Evolutionary conservation across 2,797 vertebrate genomes (phyloP).

Genomic region (Sus cebifrons): DNA sequence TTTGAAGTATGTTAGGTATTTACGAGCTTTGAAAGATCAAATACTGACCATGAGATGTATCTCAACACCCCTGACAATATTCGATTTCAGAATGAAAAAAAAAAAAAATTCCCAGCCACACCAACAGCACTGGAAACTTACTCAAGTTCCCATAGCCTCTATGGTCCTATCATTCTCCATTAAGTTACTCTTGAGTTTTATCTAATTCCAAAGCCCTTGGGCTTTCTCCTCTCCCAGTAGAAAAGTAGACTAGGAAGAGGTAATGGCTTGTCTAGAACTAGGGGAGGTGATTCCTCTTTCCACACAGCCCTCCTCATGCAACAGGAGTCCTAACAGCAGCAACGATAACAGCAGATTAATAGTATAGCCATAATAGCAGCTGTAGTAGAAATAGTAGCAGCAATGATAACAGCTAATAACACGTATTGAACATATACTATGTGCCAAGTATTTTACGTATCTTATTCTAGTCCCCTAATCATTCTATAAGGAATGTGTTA

Average conservation of each 20-base stretch:
- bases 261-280: neutral
- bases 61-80: conserved; percentile 18
- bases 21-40: conserved; percentile 20
- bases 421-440: neutral
- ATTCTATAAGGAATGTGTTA: neutral
- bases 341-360: neutral
- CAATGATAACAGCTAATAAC: neutral
- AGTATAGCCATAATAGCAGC: neutral
- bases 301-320: neutral
- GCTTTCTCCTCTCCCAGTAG: neutral
- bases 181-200: neutral
- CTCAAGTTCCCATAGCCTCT: neutral
- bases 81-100: neutral
- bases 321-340: neutral
- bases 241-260: neutral
- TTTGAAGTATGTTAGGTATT: conserved; percentile 7
- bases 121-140: neutral
- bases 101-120: conserved; percentile 14
- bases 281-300: neutral
- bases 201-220: neutral
- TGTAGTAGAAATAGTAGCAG: neutral
- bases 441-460: neutral
- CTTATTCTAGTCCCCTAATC: neutral
- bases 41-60: conserved; percentile 12
- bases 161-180: neutral